A percentile compares a stretch with the other conserved stretches of the same genome.
Evolutionary conservation across 2,888 invertebrate genomes (phyloP).

Genomic region (Gymnocheta viridis): DNA sequence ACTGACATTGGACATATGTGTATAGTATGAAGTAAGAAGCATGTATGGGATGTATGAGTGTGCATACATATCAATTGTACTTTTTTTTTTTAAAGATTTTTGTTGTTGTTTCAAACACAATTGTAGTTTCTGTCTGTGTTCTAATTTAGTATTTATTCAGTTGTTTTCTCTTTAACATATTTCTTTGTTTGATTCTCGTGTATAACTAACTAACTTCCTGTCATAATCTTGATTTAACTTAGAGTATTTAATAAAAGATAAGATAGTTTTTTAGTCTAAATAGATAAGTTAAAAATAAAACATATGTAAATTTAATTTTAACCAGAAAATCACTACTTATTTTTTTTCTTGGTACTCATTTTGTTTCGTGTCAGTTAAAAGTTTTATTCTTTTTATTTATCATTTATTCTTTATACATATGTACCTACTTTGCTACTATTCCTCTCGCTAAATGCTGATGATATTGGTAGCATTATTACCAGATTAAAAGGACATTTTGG

Average conservation of each 20-base stretch:
- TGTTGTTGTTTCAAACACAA: slow-evolving; percentile 27
- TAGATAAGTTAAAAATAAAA: background rate
- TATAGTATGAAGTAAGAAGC: background rate
- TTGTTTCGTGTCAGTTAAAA: no score
- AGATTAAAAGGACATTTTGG: no score
- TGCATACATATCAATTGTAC: background rate
- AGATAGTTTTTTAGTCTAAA: slow-evolving; percentile 20
- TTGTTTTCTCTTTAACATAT: slow-evolving; percentile 15
- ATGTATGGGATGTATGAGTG: background rate
- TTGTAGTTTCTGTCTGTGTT: slow-evolving; percentile 40
- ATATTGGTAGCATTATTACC: no score
- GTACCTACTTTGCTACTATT: no score
- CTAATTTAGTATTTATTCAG: slow-evolving; percentile 44
- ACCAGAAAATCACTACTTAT: no score
- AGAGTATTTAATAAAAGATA: slow-evolving; percentile 36
- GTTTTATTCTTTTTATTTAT: no score
- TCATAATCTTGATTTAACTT: slow-evolving; percentile 39
- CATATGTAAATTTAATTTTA: background rate
- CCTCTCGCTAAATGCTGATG: no score
- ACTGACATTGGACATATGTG: slow-evolving; percentile 63
- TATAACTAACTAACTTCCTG: slow-evolving; percentile 55
- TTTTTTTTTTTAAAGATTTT: slow-evolving; percentile 21
- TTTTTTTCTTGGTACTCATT: no score
- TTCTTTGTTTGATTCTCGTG: slow-evolving; percentile 20
- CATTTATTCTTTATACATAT: no score